Evolutionary conservation across 1,140 invertebrate species (phyloP).

Genomic region (Charaxes varanes): DNA sequence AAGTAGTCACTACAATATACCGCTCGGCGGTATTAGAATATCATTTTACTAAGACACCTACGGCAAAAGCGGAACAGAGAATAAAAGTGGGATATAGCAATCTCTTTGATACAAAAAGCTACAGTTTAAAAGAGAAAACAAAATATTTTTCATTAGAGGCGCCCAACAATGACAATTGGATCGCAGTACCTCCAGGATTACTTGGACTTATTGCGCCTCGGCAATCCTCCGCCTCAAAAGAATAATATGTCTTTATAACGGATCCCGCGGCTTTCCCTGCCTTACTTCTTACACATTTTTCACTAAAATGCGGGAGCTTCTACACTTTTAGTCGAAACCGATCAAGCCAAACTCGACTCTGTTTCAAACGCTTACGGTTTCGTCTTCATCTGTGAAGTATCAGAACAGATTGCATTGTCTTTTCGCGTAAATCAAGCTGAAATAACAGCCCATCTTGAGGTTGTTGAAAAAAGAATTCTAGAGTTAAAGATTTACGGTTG

Average conservation of each 20-base stretch:
- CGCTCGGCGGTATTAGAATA: no score
- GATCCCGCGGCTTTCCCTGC: constrained; percentile 62
- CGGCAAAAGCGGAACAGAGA: background rate
- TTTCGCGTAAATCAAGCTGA: constrained; percentile 48
- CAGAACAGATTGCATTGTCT: constrained; percentile 70
- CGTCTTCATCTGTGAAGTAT: constrained; percentile 20
- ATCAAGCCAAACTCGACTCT: constrained; percentile 26
- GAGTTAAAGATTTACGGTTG: constrained; percentile 13
- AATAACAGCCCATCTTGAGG: constrained; percentile 33
- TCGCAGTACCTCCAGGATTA: constrained; percentile 59
- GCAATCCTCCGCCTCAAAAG: constrained; percentile 55
- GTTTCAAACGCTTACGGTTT: constrained; percentile 8
- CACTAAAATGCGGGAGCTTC: constrained; percentile 66
- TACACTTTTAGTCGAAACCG: constrained; percentile 34
- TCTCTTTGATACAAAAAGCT: constrained; percentile 39
- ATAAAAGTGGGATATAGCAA: constrained; percentile 22
- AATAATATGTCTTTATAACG: constrained; percentile 73
- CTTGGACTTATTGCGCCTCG: constrained; percentile 53
- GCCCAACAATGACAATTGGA: constrained; percentile 67
- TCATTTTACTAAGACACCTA: background rate
- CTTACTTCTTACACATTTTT: constrained; percentile 70
- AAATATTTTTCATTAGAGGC: constrained; percentile 69
- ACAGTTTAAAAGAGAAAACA: constrained; percentile 49
- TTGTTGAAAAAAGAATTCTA: constrained; percentile 26
- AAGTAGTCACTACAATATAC: no score